phyloP scores from a whole-genome alignment of 2,113 vertebrate species.

The Galemys pyrenaicus region DNA sequence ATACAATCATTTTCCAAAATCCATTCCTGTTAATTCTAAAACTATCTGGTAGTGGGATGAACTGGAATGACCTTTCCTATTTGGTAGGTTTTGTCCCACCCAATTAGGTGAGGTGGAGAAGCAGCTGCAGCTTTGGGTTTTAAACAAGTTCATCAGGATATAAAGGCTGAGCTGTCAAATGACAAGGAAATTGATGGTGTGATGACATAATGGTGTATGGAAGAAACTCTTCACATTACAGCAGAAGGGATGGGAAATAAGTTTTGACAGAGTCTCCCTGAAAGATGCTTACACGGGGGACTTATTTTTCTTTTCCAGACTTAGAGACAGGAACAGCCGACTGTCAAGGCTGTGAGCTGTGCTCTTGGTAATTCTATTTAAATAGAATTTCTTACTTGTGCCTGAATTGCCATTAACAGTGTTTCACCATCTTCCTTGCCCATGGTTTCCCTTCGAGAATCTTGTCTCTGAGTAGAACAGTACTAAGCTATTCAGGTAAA shows the following conservation, averaged over 20 bases:
- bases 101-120: background rate
- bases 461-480: conserved; percentile 9
- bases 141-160: background rate
- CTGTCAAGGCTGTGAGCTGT: background rate
- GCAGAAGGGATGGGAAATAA: background rate
- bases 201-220: background rate
- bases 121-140: background rate
- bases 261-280: background rate
- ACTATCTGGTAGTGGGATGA: background rate
- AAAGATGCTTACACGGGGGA: background rate
- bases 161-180: background rate
- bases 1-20: background rate
- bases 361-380: background rate
- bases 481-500: conserved; percentile 7
- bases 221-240: background rate
- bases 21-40: background rate
- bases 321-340: background rate
- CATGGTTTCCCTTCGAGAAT: background rate
- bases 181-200: background rate
- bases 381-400: background rate
- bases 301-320: background rate
- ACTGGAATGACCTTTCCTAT: background rate
- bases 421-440: background rate
- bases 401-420: background rate
- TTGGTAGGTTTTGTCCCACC: background rate